phyloP scores from a whole-genome alignment of 2,113 vertebrate species.

The Engystomops pustulosus region DNA sequence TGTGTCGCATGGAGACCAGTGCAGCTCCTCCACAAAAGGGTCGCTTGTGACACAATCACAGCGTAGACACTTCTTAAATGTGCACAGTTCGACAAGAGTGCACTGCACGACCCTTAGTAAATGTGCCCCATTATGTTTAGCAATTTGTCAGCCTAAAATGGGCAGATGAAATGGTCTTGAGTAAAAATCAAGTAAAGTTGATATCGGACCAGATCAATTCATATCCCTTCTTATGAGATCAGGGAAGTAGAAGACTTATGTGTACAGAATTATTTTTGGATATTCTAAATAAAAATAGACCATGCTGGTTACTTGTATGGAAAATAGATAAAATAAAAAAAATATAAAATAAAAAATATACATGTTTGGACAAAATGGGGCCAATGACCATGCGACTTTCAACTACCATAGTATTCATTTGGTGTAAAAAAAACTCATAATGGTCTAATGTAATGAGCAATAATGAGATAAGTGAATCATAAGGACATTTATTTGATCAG shows the following conservation, averaged over 20 bases:
- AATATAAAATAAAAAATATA: no score
- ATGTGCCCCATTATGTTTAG: no score
- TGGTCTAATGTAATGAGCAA: background rate
- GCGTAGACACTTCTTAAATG: no score
- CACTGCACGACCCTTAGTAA: no score
- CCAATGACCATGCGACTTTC: background rate
- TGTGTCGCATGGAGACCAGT: no score
- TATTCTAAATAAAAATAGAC: background rate
- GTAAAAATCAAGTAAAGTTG: background rate
- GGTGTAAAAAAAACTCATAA: background rate
- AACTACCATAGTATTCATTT: background rate
- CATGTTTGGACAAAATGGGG: background rate
- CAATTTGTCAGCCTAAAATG: no score
- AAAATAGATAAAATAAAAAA: no score
- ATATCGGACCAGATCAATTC: background rate
- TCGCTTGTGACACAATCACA: no score
- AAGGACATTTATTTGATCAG: background rate
- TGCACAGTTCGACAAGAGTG: no score
- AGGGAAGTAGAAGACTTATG: background rate
- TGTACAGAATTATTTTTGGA: background rate
- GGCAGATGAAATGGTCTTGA: no score
- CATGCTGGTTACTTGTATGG: background rate
- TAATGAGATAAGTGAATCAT: background rate
- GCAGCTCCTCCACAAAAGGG: no score
- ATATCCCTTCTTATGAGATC: background rate